These are phyloP conservation scores for Ictidomys tridecemlineatus DNA, from an alignment of 2,113 vertebrate species.

Conservation along the genomic window DNA sequence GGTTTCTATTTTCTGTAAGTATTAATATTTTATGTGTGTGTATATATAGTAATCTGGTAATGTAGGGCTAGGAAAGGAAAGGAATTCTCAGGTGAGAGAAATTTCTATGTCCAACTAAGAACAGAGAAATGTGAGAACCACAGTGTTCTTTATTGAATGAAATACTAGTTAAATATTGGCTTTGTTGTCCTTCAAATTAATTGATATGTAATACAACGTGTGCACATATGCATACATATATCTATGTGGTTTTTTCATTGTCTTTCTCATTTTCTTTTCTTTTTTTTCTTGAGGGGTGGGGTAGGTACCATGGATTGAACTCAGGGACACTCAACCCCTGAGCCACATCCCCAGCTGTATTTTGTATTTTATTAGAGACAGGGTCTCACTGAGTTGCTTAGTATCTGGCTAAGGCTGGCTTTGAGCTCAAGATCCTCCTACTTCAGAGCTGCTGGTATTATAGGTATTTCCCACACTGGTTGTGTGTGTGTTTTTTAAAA, in stretches of 20 bases:
- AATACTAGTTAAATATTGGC: neutral
- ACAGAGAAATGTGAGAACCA: neutral
- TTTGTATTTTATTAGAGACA: too few species aligned
- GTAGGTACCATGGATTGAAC: too few species aligned
- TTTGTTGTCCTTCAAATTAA: neutral
- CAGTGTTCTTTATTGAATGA: neutral
- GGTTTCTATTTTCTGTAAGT: neutral
- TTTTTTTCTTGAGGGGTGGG: too few species aligned
- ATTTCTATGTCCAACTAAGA: neutral
- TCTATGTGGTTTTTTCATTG: too few species aligned
- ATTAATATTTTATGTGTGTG: neutral
- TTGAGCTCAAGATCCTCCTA: too few species aligned
- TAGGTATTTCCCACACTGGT: rapidly evolving
- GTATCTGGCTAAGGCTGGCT: too few species aligned
- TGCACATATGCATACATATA: neutral
- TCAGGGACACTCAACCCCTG: too few species aligned
- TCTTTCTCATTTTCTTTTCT: too few species aligned
- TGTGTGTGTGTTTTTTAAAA: neutral
- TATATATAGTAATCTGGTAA: neutral
- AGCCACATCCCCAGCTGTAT: too few species aligned
- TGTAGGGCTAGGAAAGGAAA: neutral
- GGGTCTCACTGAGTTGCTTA: too few species aligned
- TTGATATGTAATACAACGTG: neutral
- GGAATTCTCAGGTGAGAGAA: neutral
- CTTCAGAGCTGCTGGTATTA: too few species aligned